Evolutionary conservation across 2,888 invertebrate species (phyloP).

Genomic region (Tachina fera): DNA sequence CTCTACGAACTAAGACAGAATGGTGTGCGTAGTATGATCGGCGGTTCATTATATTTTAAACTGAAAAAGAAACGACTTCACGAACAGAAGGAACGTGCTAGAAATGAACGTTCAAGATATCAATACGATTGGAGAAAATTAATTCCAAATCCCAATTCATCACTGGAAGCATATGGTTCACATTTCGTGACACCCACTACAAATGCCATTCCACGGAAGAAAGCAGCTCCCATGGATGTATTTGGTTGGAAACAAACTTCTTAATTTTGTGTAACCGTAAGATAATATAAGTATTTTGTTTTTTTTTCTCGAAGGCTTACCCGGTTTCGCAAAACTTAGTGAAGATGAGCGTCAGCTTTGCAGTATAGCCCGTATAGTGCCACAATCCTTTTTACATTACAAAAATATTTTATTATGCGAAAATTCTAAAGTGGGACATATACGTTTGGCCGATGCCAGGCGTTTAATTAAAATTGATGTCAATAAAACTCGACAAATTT

Average conservation of each 20-base stretch:
- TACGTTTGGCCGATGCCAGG: slow-evolving; percentile 92
- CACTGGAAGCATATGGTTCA: not conserved
- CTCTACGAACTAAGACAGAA: slow-evolving; percentile 87
- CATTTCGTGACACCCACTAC: slow-evolving; percentile 64
- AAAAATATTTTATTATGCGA: slow-evolving; percentile 89
- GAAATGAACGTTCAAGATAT: slow-evolving; percentile 76
- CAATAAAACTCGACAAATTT: slow-evolving; percentile 94
- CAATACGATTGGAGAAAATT: slow-evolving; percentile 76
- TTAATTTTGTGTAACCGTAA: not conserved
- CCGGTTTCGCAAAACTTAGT: slow-evolving; percentile 90
- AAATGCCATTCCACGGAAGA: slow-evolving; percentile 75
- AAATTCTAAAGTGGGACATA: slow-evolving; percentile 88
- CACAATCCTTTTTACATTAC: slow-evolving; percentile 90
- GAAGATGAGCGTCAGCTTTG: slow-evolving; percentile 90
- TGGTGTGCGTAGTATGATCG: slow-evolving; percentile 87
- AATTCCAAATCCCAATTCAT: slow-evolving; percentile 75
- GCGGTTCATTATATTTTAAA: slow-evolving; percentile 87
- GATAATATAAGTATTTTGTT: not conserved
- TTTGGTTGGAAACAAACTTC: slow-evolving; percentile 73
- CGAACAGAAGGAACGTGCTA: slow-evolving; percentile 77
- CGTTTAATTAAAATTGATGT: slow-evolving; percentile 95
- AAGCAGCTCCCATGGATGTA: slow-evolving; percentile 82
- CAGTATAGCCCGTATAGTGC: slow-evolving; percentile 89
- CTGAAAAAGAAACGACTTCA: slow-evolving; percentile 84
- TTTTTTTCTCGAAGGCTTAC: slow-evolving; percentile 86